These are phyloP conservation scores for Atta cephalotes DNA, from an alignment of 1,140 invertebrate genomes.

Conservation along the genomic window DNA sequence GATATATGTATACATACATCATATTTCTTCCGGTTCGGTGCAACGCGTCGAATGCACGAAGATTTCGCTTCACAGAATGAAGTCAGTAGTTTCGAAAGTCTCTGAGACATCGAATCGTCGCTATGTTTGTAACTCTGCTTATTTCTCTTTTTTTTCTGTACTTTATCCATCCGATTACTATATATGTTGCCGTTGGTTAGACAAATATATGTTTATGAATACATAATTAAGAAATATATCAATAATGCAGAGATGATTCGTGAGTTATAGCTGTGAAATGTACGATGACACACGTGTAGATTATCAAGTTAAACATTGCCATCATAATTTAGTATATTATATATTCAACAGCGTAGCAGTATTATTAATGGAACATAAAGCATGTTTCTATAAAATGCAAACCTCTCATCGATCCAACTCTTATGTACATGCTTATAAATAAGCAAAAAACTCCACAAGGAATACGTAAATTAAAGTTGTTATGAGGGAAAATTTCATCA, in stretches of 20 bases:
- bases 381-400: neutral
- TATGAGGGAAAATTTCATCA: neutral
- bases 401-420: constrained; percentile 5
- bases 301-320: constrained; percentile 25
- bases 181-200: neutral
- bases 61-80: constrained; percentile 52
- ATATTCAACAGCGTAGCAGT: constrained; percentile 15
- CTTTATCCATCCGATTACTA: too few relatives aligned
- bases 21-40: constrained; percentile 61
- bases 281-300: neutral
- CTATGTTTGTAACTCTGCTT: neutral
- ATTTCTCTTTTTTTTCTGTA: neutral
- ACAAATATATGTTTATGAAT: constrained; percentile 1
- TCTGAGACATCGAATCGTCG: neutral
- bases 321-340: constrained; percentile 14
- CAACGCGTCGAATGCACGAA: constrained; percentile 74
- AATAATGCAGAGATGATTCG: neutral
- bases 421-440: neutral
- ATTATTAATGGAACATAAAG: constrained; percentile 40
- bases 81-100: constrained; percentile 61
- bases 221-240: neutral
- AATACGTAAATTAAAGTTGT: neutral
- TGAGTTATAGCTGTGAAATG: neutral
- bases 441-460: neutral
- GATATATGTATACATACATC: constrained; percentile 25